Conservation (phyloP, 2,797 vertebrate species). For the Threskiornis aethiopicus region DNA sequence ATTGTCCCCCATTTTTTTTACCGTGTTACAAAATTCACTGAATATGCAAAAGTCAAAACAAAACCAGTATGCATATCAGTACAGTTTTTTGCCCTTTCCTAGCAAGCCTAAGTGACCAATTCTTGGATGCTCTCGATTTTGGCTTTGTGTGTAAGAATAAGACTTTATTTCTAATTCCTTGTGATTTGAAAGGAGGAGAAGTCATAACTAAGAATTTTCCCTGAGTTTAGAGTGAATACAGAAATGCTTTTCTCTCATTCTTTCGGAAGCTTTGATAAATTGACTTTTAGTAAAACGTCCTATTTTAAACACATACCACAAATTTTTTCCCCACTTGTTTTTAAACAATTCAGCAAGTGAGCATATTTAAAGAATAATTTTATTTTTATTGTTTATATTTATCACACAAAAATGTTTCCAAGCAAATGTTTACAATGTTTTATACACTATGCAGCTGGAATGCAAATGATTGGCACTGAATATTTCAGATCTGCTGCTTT, state of each 20-base stretch:
- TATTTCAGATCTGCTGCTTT: background rate
- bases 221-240: background rate
- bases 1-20: accelerated
- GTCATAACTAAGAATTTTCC: background rate
- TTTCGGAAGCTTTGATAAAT: background rate
- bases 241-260: background rate
- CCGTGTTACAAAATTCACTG: background rate
- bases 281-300: background rate
- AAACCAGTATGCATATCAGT: background rate
- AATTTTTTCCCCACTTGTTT: background rate
- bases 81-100: background rate
- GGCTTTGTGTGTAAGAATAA: background rate
- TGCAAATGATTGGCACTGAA: background rate
- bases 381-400: background rate
- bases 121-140: background rate
- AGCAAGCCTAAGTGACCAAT: accelerated
- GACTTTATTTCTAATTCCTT: background rate
- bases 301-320: background rate
- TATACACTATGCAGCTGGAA: background rate
- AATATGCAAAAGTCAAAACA: background rate
- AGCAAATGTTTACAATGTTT: background rate
- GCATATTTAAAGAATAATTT: background rate
- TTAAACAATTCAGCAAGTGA: background rate
- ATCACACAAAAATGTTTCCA: background rate
- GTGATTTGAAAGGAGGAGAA: background rate